phyloP scores from a whole-genome alignment of 2,888 invertebrate genomes.

The Ophion ventricosus region DNA sequence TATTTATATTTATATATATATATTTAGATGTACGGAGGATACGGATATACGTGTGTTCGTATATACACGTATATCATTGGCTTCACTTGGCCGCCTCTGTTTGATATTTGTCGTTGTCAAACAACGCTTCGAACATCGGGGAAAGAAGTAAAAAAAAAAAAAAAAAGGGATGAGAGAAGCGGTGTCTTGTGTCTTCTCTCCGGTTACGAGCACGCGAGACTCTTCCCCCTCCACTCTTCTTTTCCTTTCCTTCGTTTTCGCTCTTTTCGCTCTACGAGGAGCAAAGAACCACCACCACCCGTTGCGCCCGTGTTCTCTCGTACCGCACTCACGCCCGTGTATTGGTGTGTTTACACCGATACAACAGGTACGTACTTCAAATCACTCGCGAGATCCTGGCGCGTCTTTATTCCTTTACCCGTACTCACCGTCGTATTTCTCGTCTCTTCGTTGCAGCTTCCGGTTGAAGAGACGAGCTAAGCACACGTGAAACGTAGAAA shows the following conservation, averaged over 20 bases:
- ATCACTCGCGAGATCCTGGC: slow-evolving; percentile 24
- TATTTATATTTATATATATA: slow-evolving; percentile 21
- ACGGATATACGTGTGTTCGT: background rate
- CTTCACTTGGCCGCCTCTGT: slow-evolving; percentile 29
- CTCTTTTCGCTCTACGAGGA: slow-evolving; percentile 7
- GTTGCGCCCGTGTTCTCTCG: slow-evolving; percentile 19
- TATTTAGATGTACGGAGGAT: no score
- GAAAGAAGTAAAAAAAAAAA: slow-evolving; percentile 34
- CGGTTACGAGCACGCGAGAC: slow-evolving; percentile 54
- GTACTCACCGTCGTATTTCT: slow-evolving; percentile 30
- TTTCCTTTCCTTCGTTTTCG: slow-evolving; percentile 9
- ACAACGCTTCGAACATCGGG: slow-evolving; percentile 39
- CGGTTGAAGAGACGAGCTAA: slow-evolving; percentile 43
- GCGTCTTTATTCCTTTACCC: slow-evolving; percentile 43
- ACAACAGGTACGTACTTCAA: slow-evolving; percentile 20
- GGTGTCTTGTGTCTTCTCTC: slow-evolving; percentile 35
- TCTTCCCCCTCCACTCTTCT: slow-evolving; percentile 3
- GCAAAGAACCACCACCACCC: slow-evolving; percentile 40
- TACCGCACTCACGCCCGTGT: slow-evolving; percentile 16
- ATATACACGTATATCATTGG: slow-evolving; percentile 14
- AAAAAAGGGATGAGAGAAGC: slow-evolving; percentile 35
- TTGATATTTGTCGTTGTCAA: slow-evolving; percentile 65
- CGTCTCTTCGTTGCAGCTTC: slow-evolving; percentile 35
- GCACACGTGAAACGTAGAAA: slow-evolving; percentile 1
- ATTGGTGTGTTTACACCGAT: slow-evolving; percentile 23